phyloP scores from a whole-genome alignment of 2,797 vertebrate species.

The Natrix natrix region DNA sequence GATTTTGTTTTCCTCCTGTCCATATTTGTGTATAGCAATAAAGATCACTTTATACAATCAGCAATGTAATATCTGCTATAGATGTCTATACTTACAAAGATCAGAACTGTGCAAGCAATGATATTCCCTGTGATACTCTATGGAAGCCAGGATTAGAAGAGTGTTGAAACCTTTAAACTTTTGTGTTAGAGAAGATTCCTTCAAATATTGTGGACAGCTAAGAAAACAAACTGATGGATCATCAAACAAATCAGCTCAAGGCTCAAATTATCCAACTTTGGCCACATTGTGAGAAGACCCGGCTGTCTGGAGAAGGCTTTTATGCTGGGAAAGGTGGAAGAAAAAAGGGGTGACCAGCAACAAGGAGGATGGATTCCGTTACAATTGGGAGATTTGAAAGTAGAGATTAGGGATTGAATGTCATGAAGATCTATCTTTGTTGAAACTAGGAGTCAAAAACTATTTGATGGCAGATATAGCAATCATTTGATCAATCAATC shows the following conservation, averaged over 20 bases:
- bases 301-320: background rate
- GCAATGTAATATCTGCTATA: slow-evolving; percentile 5
- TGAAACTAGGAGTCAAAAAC: background rate
- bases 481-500: too few relatives aligned
- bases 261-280: background rate
- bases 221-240: background rate
- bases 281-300: background rate
- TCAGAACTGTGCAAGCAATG: background rate
- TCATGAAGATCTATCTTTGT: background rate
- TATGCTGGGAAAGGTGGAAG: background rate
- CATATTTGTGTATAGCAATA: slow-evolving; percentile 1
- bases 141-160: background rate
- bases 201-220: background rate
- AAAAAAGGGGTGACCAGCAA: background rate
- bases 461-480: background rate
- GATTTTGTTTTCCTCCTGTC: slow-evolving; percentile 24
- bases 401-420: background rate
- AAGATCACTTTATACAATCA: slow-evolving; percentile 35
- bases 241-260: background rate
- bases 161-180: background rate
- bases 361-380: background rate
- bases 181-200: background rate
- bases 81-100: background rate
- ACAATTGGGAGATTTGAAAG: background rate
- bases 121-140: background rate